Percentiles rank a stretch among this genome's conserved stretches.
Conservation (phyloP, 2,888 invertebrate genomes). For the Diploptera punctata region DNA sequence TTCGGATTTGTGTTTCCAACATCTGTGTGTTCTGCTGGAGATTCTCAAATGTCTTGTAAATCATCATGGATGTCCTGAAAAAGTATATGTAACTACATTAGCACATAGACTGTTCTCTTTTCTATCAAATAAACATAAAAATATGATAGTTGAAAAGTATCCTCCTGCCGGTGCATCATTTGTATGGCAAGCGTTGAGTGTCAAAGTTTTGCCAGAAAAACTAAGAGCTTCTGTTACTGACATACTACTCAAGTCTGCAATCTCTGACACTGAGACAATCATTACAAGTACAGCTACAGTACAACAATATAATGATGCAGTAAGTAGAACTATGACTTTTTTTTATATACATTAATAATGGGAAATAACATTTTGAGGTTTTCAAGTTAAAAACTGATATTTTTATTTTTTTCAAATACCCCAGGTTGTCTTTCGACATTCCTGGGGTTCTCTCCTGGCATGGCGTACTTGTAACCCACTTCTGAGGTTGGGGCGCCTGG, state of each 20-base stretch:
- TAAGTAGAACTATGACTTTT: too few relatives aligned
- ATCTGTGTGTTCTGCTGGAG: slow-evolving; percentile 24
- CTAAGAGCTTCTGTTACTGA: not conserved
- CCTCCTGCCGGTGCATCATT: slow-evolving; percentile 15
- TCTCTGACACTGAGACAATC: slow-evolving; percentile 16
- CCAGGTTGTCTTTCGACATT: too few relatives aligned
- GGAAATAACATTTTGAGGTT: too few relatives aligned
- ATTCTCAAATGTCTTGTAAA: slow-evolving; percentile 1
- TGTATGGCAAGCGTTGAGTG: slow-evolving; percentile 34
- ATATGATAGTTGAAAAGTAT: slow-evolving; percentile 24
- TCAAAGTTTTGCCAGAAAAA: slow-evolving; percentile 30
- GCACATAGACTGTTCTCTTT: slow-evolving; percentile 35
- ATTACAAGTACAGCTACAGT: not conserved
- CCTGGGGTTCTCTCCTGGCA: too few relatives aligned
- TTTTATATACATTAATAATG: too few relatives aligned
- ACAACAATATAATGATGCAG: slow-evolving; percentile 6
- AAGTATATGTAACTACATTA: slow-evolving; percentile 18
- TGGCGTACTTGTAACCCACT: too few relatives aligned
- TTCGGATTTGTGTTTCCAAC: slow-evolving; percentile 39
- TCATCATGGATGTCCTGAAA: slow-evolving; percentile 29
- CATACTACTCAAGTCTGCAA: slow-evolving; percentile 11
- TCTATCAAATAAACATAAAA: slow-evolving; percentile 34
- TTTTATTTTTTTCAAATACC: too few relatives aligned
- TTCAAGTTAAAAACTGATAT: too few relatives aligned
- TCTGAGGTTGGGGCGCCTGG: too few relatives aligned